Conservation (phyloP, 2,888 invertebrate genomes). For the Cancer borealis region DNA sequence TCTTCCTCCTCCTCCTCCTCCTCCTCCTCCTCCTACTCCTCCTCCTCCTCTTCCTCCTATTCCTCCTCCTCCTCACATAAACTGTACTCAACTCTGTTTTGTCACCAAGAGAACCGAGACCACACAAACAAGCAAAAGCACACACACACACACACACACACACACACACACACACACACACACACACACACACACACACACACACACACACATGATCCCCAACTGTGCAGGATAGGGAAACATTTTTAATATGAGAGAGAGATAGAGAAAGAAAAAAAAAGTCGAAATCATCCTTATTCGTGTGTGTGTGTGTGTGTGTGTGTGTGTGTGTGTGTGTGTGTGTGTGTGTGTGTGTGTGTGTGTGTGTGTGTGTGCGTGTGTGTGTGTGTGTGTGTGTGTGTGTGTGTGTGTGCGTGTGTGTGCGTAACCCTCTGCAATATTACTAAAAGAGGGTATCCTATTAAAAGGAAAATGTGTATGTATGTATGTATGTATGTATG, state of each 20-base stretch:
- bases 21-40: neutral
- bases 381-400: neutral
- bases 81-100: neutral
- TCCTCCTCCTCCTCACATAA: neutral
- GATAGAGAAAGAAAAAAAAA: neutral
- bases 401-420: no score
- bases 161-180: slow-evolving; percentile 32
- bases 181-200: slow-evolving; percentile 32
- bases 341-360: neutral
- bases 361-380: neutral
- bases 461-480: no score
- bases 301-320: slow-evolving; percentile 13
- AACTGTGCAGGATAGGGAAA: no score
- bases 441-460: neutral
- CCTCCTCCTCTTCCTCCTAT: neutral
- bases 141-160: slow-evolving; percentile 32
- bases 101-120: neutral
- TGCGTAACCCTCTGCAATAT: neutral
- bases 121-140: neutral
- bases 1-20: slow-evolving; percentile 4
- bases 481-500: no score
- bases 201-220: neutral
- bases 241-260: no score
- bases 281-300: no score
- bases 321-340: slow-evolving; percentile 14